A percentile compares a stretch with the other conserved stretches of the same genome.
Conservation (phyloP, 92 coral and sea anemone species). For the Parazoanthus atlanticus region DNA sequence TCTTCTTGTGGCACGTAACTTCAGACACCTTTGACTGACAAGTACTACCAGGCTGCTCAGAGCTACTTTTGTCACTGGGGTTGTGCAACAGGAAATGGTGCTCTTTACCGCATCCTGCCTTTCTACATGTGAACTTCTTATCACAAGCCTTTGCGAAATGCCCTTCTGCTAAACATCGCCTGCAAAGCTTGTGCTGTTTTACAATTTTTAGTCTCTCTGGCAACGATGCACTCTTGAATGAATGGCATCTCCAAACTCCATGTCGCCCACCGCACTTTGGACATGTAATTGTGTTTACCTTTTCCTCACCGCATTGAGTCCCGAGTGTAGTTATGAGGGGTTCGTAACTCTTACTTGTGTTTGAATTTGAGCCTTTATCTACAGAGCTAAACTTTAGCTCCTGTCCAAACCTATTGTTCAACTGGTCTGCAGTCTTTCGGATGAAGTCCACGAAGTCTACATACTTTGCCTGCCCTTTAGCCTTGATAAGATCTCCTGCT, state of each 20-base stretch:
- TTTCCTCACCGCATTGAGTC: constrained; percentile 15
- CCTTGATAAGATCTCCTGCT: constrained; percentile 74
- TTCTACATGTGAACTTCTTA: constrained; percentile 29
- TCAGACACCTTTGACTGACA: not conserved
- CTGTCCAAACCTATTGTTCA: constrained; percentile 58
- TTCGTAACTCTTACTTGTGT: not conserved
- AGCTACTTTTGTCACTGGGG: not conserved
- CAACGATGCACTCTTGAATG: not conserved
- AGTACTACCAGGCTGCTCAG: not conserved
- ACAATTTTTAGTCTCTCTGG: constrained; percentile 11
- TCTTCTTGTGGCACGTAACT: not conserved
- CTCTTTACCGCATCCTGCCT: constrained; percentile 26
- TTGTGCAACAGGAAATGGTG: constrained; percentile 27
- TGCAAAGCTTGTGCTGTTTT: constrained; percentile 31
- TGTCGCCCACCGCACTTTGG: constrained; percentile 30
- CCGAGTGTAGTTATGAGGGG: constrained; percentile 8
- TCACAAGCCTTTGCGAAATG: constrained; percentile 22
- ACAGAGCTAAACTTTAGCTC: constrained; percentile 36
- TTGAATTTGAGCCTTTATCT: not conserved
- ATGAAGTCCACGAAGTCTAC: constrained; percentile 61
- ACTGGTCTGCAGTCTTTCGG: constrained; percentile 41
- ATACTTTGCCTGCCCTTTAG: constrained; percentile 52
- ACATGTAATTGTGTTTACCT: not conserved
- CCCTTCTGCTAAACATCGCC: constrained; percentile 9
- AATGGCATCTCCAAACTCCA: constrained; percentile 27